phyloP scores from a whole-genome alignment of 2,113 vertebrate species.

The Uropsilus gracilis region DNA sequence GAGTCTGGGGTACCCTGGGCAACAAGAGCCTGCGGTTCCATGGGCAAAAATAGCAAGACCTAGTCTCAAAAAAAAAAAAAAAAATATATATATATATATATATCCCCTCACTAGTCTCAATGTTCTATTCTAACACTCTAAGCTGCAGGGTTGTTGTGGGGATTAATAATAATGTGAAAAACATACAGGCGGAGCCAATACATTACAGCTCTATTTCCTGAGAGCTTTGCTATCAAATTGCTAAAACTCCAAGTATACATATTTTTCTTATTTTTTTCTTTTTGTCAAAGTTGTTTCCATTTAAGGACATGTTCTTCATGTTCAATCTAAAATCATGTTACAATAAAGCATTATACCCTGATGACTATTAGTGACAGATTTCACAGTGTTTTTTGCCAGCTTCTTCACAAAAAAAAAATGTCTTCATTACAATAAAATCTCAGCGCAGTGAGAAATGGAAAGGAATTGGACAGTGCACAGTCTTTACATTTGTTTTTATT shows the following conservation, averaged over 20 bases:
- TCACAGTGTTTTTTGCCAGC: conserved; percentile 21
- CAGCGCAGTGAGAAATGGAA: conserved; percentile 4
- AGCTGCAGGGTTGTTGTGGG: neutral
- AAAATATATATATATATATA: too few relatives aligned
- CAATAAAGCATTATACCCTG: neutral
- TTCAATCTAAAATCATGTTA: conserved; percentile 4
- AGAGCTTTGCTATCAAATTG: conserved; percentile 8
- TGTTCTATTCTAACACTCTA: neutral
- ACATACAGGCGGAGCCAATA: neutral
- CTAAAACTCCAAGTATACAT: conserved; percentile 13
- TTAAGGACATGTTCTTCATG: neutral
- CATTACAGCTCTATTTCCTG: conserved; percentile 7
- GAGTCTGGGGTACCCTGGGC: too few relatives aligned
- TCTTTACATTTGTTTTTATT: conserved; percentile 35
- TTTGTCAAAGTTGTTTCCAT: conserved; percentile 45
- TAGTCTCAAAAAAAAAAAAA: too few relatives aligned
- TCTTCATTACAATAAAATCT: conserved; percentile 30
- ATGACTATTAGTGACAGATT: conserved; percentile 33
- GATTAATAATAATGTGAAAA: neutral
- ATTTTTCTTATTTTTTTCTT: conserved; percentile 36
- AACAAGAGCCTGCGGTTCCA: too few relatives aligned
- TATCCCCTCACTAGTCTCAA: neutral
- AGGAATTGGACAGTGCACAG: neutral
- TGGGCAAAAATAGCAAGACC: too few relatives aligned
- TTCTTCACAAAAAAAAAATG: conserved; percentile 49